Conservation (phyloP, 2,797 vertebrate genomes). For the Dallia pectoralis region DNA sequence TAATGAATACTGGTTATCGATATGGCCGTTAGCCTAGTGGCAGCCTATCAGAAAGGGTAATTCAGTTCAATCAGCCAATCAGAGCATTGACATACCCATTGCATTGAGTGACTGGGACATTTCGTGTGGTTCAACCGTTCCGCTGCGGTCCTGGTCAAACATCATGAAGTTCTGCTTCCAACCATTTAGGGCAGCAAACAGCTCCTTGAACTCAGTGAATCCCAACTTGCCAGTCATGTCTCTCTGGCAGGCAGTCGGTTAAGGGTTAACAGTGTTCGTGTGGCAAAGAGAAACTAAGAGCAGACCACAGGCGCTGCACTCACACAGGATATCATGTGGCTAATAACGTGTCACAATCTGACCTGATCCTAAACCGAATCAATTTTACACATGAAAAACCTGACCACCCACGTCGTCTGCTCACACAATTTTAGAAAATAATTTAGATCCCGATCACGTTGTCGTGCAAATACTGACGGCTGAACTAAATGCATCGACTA, state of each 20-base stretch:
- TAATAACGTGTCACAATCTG: not conserved
- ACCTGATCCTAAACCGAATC: not conserved
- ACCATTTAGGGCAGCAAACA: conserved; percentile 81
- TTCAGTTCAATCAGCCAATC: not conserved
- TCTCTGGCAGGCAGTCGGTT: conserved; percentile 72
- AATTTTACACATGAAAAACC: not conserved
- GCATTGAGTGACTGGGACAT: conserved; percentile 78
- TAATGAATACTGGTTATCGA: too few relatives aligned
- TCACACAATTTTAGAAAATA: not conserved
- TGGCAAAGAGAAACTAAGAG: conserved; percentile 39
- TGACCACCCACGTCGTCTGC: not conserved
- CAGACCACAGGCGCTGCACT: not conserved
- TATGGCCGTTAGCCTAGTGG: too few relatives aligned
- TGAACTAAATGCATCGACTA: not conserved
- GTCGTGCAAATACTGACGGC: not conserved
- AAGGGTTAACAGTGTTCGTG: conserved; percentile 37
- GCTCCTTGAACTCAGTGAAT: conserved; percentile 90
- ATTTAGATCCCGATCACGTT: not conserved
- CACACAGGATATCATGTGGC: not conserved
- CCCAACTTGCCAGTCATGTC: conserved; percentile 90
- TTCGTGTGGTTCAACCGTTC: conserved; percentile 84
- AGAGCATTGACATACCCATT: conserved; percentile 80
- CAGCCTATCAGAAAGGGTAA: not conserved
- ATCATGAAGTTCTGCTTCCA: conserved; percentile 94
- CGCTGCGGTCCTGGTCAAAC: conserved; percentile 84